A percentile compares a stretch with the other conserved stretches of the same genome.
Conservation (phyloP, 2,113 vertebrate genomes). For the Xenus cinereus region DNA sequence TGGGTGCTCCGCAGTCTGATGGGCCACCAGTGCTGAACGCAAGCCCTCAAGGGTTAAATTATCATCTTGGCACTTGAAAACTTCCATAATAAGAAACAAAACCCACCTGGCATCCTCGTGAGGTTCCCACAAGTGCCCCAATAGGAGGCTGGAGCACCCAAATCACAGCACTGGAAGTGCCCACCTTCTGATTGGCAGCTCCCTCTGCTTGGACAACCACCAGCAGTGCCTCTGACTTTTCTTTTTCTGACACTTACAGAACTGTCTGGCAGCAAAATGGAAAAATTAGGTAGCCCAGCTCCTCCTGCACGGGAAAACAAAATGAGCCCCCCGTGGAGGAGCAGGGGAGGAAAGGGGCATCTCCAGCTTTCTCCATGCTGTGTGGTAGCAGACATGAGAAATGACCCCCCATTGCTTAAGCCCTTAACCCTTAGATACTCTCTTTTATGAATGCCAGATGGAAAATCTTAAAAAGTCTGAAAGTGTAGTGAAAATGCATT, state of each 20-base stretch:
- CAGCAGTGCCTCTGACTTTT: neutral
- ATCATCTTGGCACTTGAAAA: neutral
- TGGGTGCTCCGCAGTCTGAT: neutral
- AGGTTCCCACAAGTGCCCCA: neutral
- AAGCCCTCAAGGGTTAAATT: conserved; percentile 43
- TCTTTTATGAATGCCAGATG: neutral
- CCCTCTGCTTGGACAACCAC: accelerated
- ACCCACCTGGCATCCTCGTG: neutral
- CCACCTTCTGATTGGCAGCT: neutral
- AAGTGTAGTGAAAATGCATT: neutral
- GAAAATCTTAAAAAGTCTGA: neutral
- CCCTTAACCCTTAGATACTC: neutral
- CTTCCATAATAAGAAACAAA: neutral
- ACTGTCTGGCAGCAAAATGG: neutral
- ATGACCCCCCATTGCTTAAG: neutral
- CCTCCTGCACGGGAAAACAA: neutral
- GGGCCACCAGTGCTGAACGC: neutral
- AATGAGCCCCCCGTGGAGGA: neutral
- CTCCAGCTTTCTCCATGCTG: neutral
- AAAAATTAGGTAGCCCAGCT: neutral
- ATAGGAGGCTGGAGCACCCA: neutral
- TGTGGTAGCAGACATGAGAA: neutral
- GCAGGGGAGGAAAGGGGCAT: neutral
- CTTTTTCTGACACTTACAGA: neutral
- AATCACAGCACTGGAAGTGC: neutral